phyloP scores from a whole-genome alignment of 2,888 invertebrate species.

The Ornithoptera priamus region DNA sequence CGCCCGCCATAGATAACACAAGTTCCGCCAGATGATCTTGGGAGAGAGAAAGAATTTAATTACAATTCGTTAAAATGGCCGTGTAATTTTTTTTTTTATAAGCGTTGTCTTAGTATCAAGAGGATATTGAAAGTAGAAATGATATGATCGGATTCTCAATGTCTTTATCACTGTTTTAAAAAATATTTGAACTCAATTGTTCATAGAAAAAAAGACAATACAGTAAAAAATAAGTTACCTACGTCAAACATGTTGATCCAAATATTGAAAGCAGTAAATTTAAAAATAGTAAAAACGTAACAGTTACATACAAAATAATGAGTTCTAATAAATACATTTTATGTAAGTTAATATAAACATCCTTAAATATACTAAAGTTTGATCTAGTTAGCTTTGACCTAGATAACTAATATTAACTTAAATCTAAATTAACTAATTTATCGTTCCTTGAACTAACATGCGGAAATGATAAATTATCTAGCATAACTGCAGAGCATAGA shows the following conservation, averaged over 20 bases:
- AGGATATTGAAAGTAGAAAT: slow-evolving; percentile 17
- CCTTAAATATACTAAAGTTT: neutral
- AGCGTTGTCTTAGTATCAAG: slow-evolving; percentile 13
- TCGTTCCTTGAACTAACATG: slow-evolving; percentile 51
- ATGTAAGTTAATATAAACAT: neutral
- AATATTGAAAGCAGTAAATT: neutral
- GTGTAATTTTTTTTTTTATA: slow-evolving; percentile 23
- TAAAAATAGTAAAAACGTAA: too few species aligned
- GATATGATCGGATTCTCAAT: neutral
- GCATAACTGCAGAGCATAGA: slow-evolving; percentile 1
- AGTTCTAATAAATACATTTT: neutral
- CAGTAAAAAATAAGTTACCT: too few species aligned
- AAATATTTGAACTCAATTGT: too few species aligned
- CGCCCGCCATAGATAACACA: slow-evolving; percentile 46
- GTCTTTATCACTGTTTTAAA: neutral
- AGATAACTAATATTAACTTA: neutral
- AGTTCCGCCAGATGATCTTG: slow-evolving; percentile 66
- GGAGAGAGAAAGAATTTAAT: slow-evolving; percentile 55
- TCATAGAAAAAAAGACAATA: too few species aligned
- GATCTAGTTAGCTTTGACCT: neutral
- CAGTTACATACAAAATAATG: too few species aligned
- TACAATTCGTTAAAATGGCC: slow-evolving; percentile 41
- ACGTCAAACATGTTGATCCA: neutral
- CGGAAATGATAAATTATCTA: slow-evolving; percentile 63
- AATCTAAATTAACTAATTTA: slow-evolving; percentile 41